Evolutionary conservation across 2,888 invertebrate species (phyloP).

Genomic region (Andrena haemorrhoa): DNA sequence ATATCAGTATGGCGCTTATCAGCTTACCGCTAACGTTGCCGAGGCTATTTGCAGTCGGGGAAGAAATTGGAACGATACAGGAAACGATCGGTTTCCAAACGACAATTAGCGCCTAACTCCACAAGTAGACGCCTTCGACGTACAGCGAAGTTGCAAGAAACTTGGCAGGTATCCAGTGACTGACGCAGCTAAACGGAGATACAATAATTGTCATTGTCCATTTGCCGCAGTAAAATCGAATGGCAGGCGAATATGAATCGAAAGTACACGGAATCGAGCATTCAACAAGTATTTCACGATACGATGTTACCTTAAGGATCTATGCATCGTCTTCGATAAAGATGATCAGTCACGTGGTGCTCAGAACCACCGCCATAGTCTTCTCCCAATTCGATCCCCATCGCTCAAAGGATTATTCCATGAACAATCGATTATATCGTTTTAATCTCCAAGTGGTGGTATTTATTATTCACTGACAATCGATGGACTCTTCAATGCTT

Average conservation of each 20-base stretch:
- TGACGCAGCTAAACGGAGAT: conserved; percentile 33
- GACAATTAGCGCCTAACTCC: conserved; percentile 59
- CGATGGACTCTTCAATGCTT: background rate
- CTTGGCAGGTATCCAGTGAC: conserved; percentile 62
- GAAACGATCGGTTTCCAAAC: conserved; percentile 63
- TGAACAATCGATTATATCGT: background rate
- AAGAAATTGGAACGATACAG: conserved; percentile 28
- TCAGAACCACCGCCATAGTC: conserved; percentile 60
- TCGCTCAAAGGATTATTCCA: background rate
- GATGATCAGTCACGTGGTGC: conserved; percentile 47
- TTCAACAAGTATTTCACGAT: background rate
- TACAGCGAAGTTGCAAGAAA: conserved; percentile 54
- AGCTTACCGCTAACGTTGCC: conserved; percentile 17
- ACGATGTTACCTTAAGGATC: conserved; percentile 28
- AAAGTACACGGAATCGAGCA: background rate
- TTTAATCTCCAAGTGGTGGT: background rate
- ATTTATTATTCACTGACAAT: background rate
- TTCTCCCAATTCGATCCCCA: conserved; percentile 11
- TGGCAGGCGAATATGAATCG: background rate
- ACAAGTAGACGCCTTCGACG: conserved; percentile 24
- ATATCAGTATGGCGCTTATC: conserved; percentile 13
- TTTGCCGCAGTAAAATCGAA: conserved; percentile 4
- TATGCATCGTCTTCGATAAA: background rate
- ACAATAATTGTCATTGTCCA: conserved; percentile 28
- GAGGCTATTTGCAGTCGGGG: background rate